Conservation (phyloP, 2,888 invertebrate genomes). For the Lasius fuliginosus region DNA sequence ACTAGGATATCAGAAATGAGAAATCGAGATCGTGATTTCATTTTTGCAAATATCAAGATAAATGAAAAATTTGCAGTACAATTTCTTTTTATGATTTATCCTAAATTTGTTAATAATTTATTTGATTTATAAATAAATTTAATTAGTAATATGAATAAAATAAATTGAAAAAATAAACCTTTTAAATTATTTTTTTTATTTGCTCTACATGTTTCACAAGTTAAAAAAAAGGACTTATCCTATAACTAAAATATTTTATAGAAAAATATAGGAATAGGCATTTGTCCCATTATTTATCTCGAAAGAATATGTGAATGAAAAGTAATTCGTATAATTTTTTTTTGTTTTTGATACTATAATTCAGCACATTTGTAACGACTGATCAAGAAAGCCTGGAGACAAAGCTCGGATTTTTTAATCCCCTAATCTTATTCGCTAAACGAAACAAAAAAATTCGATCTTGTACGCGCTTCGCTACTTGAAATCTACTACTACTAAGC, state of each 20-base stretch:
- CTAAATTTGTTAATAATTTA: neutral
- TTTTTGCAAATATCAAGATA: neutral
- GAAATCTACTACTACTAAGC: conserved; percentile 46
- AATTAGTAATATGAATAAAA: neutral
- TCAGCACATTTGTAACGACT: neutral
- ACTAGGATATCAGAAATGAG: conserved; percentile 12
- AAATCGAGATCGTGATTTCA: neutral
- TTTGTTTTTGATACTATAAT: conserved; percentile 4
- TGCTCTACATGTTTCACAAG: neutral
- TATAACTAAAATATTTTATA: neutral
- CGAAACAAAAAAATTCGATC: conserved; percentile 11
- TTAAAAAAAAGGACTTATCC: conserved; percentile 12
- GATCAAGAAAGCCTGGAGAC: neutral
- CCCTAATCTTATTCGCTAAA: conserved; percentile 12
- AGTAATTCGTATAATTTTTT: neutral
- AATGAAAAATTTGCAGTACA: conserved; percentile 8
- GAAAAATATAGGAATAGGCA: neutral
- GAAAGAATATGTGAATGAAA: neutral
- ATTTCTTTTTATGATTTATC: neutral
- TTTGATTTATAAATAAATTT: conserved; percentile 18
- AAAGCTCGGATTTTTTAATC: too few relatives aligned
- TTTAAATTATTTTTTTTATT: conserved; percentile 18
- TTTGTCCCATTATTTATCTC: neutral
- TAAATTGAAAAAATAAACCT: neutral
- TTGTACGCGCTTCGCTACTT: conserved; percentile 28